A percentile compares a stretch with the other conserved stretches of the same genome.
Conservation (phyloP, 2,113 vertebrate species). For the Ictalurus punctatus region DNA sequence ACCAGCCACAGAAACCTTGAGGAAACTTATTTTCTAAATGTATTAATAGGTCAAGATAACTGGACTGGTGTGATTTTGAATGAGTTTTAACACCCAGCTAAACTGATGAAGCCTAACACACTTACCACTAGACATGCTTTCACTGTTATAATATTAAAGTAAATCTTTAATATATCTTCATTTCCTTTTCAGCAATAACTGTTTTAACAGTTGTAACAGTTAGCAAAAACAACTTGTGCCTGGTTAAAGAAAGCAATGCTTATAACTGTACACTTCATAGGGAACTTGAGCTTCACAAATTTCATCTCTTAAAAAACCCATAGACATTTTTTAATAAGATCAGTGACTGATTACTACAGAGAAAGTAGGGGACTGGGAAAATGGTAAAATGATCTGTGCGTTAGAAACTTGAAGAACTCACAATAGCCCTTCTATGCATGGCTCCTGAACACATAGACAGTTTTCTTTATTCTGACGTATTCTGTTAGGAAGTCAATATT, state of each 20-base stretch:
- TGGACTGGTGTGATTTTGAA: not conserved
- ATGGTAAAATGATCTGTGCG: not conserved
- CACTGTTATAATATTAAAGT: not conserved
- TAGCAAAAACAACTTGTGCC: not conserved
- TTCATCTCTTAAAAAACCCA: not conserved
- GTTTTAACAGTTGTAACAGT: not conserved
- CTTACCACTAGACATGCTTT: not conserved
- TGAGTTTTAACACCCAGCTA: not conserved
- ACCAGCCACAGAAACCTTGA: not conserved
- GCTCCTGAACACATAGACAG: not conserved
- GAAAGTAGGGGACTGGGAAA: not conserved
- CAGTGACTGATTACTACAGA: not conserved
- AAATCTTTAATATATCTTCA: not conserved
- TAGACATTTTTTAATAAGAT: not conserved
- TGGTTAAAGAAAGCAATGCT: not conserved
- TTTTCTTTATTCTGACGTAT: not conserved
- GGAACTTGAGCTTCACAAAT: not conserved
- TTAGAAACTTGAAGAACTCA: not conserved
- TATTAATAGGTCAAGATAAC: not conserved
- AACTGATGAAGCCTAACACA: not conserved
- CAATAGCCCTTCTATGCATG: not conserved
- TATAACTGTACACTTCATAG: not conserved
- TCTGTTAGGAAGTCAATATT: not conserved
- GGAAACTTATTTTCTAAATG: not conserved
- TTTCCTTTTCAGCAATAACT: not conserved